Conservation (phyloP, 2,113 vertebrate species). For the Hypomesus transpacificus region DNA sequence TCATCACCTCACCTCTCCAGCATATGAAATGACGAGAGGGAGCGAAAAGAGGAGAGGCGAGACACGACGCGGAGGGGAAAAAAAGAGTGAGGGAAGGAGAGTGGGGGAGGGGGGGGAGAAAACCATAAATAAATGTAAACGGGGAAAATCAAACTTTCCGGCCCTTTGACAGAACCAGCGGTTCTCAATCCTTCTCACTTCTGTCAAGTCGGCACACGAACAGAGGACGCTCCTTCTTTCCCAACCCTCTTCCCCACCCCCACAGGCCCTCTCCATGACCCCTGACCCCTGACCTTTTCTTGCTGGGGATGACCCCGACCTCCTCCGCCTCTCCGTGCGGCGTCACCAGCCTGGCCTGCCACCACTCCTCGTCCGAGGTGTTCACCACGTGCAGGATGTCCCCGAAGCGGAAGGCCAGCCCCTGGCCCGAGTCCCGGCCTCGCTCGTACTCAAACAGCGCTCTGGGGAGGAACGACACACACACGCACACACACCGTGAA, state of each 20-base stretch:
- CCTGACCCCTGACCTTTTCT: conserved; percentile 78
- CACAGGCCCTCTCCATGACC: neutral
- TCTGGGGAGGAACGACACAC: conserved; percentile 29
- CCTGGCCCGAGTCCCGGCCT: conserved; percentile 87
- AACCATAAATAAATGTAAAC: too few relatives aligned
- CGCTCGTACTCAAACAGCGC: conserved; percentile 77
- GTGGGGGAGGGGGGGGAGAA: neutral
- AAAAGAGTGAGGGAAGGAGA: neutral
- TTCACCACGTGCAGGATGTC: conserved; percentile 96
- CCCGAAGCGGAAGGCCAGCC: conserved; percentile 88
- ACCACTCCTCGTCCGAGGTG: conserved; percentile 94
- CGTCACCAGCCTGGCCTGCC: conserved; percentile 87
- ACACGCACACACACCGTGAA: conserved; percentile 4
- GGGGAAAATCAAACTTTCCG: neutral
- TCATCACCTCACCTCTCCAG: too few relatives aligned
- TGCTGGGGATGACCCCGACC: conserved; percentile 96
- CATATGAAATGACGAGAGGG: neutral
- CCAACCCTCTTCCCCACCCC: neutral
- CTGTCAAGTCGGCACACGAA: neutral
- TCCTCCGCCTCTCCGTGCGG: conserved; percentile 85
- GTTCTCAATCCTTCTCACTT: neutral
- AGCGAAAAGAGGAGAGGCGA: neutral
- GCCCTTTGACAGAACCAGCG: neutral
- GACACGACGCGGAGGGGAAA: neutral
- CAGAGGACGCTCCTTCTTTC: neutral